Evolutionary conservation across 35 echinoderm and acorn worm species (phyloP), one percentile per base, ranked within the genome.

Genomic region (Amphiura filiformis): DNA sequence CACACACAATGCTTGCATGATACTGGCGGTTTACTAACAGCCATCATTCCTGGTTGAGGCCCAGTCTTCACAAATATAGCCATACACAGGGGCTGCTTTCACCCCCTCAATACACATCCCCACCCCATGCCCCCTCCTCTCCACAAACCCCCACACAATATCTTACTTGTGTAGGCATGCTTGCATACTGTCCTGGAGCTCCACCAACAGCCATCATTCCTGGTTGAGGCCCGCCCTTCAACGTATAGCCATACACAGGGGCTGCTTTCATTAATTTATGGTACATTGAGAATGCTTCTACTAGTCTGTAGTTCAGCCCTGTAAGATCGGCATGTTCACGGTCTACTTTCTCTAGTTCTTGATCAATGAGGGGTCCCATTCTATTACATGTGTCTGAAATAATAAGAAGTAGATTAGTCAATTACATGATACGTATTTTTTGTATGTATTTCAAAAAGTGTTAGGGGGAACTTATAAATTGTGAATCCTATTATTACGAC

Each of bases 221-320:
- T 39, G 65, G 76, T 34, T 37, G 39, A 15, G 44, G n/a, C 1
- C 36, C 40, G 20, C 39, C 39, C 77, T 93, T 93, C 32, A 97
- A 81, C n/a, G 96, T 82, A 49, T 99, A 99, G 23, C 92, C 96
- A 56, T 99, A 99, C 11, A 94, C 93, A 0, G 96, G 96, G 28
- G 96, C 96, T 57, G 94, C 96, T 57, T 94, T 95, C 96, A 99
- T 99, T 75, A 99, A 78, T 30, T 88, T 79, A 28, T 99, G 96
- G 87, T 99, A 99, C 90, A 93, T 95, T 20, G 84, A 83, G 65
- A 99, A 99, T 9, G 96, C 96, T 30, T 99, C 87, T 14, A 94
- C 33, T 1, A 99, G 93, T 64, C 91, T 94, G 12, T 81, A 81
- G 49, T 94, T 99, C 85, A 99, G 87, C 28, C 78, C 90, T 0